Conservation (phyloP, 2,888 invertebrate species). For the Adineta ricciae region DNA sequence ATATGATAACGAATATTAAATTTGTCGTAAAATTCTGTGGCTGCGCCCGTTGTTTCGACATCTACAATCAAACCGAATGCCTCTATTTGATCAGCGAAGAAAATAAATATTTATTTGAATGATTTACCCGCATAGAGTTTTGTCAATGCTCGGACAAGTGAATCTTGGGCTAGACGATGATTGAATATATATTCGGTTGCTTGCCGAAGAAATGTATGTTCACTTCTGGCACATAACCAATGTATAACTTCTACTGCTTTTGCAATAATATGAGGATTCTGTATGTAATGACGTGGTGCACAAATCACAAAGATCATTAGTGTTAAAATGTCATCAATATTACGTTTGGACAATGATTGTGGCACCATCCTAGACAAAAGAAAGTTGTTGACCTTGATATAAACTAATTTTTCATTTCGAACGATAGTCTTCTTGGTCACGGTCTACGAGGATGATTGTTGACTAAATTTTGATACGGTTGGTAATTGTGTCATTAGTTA, state of each 20-base stretch:
- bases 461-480: no score
- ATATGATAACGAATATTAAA: conserved; percentile 96
- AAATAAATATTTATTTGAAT: background rate
- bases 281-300: conserved; percentile 77
- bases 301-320: conserved; percentile 61
- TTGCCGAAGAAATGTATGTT: background rate
- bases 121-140: conserved; percentile 75
- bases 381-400: no score
- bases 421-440: no score
- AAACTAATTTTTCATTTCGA: no score
- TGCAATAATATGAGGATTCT: conserved; percentile 90
- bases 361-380: conserved; percentile 61
- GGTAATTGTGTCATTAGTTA: no score
- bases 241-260: conserved; percentile 79
- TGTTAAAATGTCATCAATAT: conserved; percentile 23
- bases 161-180: conserved; percentile 70
- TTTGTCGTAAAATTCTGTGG: conserved; percentile 97
- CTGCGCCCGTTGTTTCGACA: conserved; percentile 90
- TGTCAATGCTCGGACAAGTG: conserved; percentile 80
- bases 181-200: conserved; percentile 60
- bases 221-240: conserved; percentile 44
- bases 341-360: conserved; percentile 59
- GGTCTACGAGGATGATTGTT: no score
- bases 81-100: no score
- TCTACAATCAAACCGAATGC: conserved; percentile 54